A percentile compares a stretch with the other conserved stretches of the same genome.
Conservation (phyloP, 2,888 invertebrate genomes). For the Eupithecia exiguata region DNA sequence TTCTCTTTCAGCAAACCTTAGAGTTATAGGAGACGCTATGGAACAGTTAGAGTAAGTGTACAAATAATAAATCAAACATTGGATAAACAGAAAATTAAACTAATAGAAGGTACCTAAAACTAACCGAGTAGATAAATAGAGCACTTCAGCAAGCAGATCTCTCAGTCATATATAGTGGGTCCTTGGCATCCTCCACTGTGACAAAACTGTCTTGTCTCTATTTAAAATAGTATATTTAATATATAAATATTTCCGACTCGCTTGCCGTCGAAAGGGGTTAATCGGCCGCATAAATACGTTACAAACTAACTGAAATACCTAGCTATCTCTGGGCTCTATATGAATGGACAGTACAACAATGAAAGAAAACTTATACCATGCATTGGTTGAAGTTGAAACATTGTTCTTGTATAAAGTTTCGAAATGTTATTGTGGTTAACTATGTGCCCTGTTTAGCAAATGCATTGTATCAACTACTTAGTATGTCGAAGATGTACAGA, state of each 20-base stretch:
- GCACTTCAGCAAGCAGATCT: background rate
- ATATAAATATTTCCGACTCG: slow-evolving; percentile 13
- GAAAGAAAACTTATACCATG: background rate
- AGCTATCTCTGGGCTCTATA: slow-evolving; percentile 2
- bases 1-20: no score
- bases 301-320: slow-evolving; percentile 12
- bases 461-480: background rate
- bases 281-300: slow-evolving; percentile 20
- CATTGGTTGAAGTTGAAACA: background rate
- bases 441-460: background rate
- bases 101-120: background rate
- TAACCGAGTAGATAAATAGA: background rate
- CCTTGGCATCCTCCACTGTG: background rate
- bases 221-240: slow-evolving; percentile 1
- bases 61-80: no score
- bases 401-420: slow-evolving; percentile 23
- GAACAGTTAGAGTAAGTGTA: no score
- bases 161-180: background rate
- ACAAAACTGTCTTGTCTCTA: slow-evolving; percentile 3
- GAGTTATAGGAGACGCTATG: no score
- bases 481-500: background rate
- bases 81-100: no score
- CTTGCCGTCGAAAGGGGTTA: slow-evolving; percentile 11
- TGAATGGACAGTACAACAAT: background rate
- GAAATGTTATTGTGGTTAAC: background rate